Evolutionary conservation across 2,888 invertebrate species (phyloP), one percentile per base, ranked within the genome.

Genomic region (Gnatocerus cornutus): DNA sequence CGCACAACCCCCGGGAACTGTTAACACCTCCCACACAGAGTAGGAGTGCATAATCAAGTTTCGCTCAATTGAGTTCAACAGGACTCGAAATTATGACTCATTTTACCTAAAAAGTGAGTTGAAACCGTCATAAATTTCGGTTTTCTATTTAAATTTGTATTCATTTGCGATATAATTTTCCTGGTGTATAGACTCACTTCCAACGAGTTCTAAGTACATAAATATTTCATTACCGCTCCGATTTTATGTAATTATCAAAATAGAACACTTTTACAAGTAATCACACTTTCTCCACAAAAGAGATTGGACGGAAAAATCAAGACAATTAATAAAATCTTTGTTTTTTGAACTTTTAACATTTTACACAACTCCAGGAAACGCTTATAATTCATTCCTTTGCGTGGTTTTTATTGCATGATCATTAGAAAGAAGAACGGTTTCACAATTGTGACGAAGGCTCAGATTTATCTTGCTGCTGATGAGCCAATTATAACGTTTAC

Each of bases 191-290:
- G 6, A 33, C 7, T 21, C 10, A n/a, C 27, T 21, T 21, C 21
- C 10, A 27, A n/a, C n/a, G n/a, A n/a, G n/a, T n/a, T n/a, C n/a
- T n/a, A n/a, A 10, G 6, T 48, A 48, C 21, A 27, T 48, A 48
- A 48, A n/a, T 21, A 21, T 10, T 27, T 21, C n/a, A 52, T 30
- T 8, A 48, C 27, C 16, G 21, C 10, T 48, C 21, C 27, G 27
- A 29, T 13, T 52, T 52, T 56, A 56, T 41, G 41, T 55, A 55
- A 56, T 56, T 56, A 56, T 27, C 41, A 56, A 56, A 56, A 56
- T 37, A 21, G 27, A 56, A 41, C 39, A 56, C 41, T 43, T 56
- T 56, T 56, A 56, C 41, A 29, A 41, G 16, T 56, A 56, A 56
- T 56, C 12, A 12, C 56, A 56, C 56, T 56, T 56, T 56, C 56